Base-by-base conservation (phyloP, 2,113 vertebrate genomes). In the Etheostoma spectabile region DNA sequence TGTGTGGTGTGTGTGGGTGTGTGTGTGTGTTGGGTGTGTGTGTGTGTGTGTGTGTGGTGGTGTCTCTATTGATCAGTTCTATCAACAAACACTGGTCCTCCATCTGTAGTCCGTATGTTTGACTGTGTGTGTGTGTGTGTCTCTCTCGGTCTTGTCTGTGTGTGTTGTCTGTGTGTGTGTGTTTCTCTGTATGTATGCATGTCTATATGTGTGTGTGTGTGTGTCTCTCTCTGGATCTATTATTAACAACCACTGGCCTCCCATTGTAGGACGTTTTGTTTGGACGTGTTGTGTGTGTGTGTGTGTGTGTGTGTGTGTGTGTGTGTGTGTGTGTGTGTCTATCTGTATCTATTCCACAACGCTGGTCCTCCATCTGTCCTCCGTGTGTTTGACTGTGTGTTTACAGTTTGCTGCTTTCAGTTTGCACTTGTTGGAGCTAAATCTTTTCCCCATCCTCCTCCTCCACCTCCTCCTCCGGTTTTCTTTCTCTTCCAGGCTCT, bases 301-400 rank as follows among this genome's bases (percentile, higher is more conserved):
- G 21, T 49, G 62, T 19, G 46, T 73, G 77, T 24, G 59, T 60
- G 42, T 64, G 38, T 57, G 21, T 65, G 53, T 51, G 27, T 52
- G 27, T 22, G 46, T 35, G n/a, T 70, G 68, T 57, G 68, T 56
- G n/a, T 15, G 53, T 61, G 53, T 66, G 67, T 65, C 13, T 46
- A 45, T 60, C 35, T 16, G 59, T 60, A 76, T 80, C 59, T 69
- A 84, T 85, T 67, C 1, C 45, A 64, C 56, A 4, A 4, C 13
- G 18, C 73, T 79, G 6, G 45, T 69, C 70, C 74, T 78, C 77
- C 64, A 66, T 78, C 89, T 88, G 84, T 86, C 76, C 68, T 3
- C 30, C 65, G 53, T 67, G 79, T 73, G 38, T 70, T 30, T 75
- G 61, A 64, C 33, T 79, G 60, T 80, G 67, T 38, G 53, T 83